These are phyloP conservation scores for Vireo griseus DNA, from an alignment of 2,797 vertebrate genomes.

Conservation along the genomic window DNA sequence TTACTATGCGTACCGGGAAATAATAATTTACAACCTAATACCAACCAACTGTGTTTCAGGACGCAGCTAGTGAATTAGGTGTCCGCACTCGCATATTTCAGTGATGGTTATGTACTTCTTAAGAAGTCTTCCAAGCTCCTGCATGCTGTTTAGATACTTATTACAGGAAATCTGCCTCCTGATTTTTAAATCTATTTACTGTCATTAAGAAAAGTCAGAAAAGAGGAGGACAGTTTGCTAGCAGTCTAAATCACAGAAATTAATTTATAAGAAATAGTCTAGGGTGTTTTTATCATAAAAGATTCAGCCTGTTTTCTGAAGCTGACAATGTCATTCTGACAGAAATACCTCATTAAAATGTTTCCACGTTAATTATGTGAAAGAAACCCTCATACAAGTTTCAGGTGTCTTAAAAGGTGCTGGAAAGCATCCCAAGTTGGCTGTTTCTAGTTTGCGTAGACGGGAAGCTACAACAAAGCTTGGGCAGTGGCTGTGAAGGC, in stretches of 20 bases:
- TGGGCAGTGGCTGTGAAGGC: rapidly evolving
- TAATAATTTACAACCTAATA: constrained; percentile 41
- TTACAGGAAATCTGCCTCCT: not conserved
- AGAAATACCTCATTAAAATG: not conserved
- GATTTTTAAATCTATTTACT: not conserved
- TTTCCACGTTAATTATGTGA: rapidly evolving
- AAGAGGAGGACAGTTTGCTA: not conserved
- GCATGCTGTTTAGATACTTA: not conserved
- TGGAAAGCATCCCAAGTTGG: not conserved
- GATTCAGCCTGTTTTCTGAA: not conserved
- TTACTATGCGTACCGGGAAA: not conserved
- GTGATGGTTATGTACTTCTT: not conserved
- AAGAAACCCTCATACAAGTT: not conserved
- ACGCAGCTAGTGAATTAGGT: constrained; percentile 13
- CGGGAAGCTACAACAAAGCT: rapidly evolving
- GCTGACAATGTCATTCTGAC: not conserved
- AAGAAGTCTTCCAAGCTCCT: not conserved
- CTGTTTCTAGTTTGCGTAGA: not conserved
- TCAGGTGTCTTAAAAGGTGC: not conserved
- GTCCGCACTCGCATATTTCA: not conserved
- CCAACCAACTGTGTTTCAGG: constrained; percentile 7
- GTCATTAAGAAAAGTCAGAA: not conserved
- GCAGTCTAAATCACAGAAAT: not conserved
- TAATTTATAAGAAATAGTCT: not conserved
- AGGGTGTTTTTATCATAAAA: not conserved